These are phyloP conservation scores for Halcyon badia DNA, from an alignment of 2,797 vertebrate species.

Conservation along the genomic window DNA sequence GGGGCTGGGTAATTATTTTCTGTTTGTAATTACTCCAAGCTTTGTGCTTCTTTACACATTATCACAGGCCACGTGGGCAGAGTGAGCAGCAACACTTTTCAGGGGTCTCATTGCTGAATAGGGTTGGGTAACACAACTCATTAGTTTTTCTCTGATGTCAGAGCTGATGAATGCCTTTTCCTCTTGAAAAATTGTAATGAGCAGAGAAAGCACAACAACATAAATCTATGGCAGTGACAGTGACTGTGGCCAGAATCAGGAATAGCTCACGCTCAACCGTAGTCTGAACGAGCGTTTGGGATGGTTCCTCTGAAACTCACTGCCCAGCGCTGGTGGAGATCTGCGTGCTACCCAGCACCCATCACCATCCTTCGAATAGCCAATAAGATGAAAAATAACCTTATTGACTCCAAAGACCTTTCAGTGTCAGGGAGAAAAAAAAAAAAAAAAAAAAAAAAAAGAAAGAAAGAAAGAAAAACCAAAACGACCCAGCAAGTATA, in stretches of 20 bases:
- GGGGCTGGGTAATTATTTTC: background rate
- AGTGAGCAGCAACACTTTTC: background rate
- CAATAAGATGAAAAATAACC: background rate
- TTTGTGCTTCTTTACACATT: background rate
- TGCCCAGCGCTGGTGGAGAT: background rate
- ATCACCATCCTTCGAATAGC: background rate
- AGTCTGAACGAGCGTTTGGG: background rate
- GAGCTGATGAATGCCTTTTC: conserved; percentile 60
- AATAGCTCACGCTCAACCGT: background rate
- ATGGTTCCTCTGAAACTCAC: background rate
- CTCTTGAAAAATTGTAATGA: conserved; percentile 46
- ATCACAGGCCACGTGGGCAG: background rate
- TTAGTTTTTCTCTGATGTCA: conserved; percentile 44
- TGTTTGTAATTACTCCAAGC: background rate
- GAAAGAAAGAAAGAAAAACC: too few relatives aligned
- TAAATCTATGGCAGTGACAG: background rate
- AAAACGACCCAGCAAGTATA: background rate
- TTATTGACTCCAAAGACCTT: conserved; percentile 19
- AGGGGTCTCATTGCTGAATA: background rate
- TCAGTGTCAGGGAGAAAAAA: background rate
- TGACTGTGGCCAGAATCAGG: conserved; percentile 18
- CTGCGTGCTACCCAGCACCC: background rate
- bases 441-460: background rate
- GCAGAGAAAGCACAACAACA: conserved; percentile 49
- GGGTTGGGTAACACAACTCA: background rate